These are phyloP conservation scores for Petrocephalus zakoni DNA, from an alignment of 2,113 vertebrate genomes.

Conservation along the genomic window DNA sequence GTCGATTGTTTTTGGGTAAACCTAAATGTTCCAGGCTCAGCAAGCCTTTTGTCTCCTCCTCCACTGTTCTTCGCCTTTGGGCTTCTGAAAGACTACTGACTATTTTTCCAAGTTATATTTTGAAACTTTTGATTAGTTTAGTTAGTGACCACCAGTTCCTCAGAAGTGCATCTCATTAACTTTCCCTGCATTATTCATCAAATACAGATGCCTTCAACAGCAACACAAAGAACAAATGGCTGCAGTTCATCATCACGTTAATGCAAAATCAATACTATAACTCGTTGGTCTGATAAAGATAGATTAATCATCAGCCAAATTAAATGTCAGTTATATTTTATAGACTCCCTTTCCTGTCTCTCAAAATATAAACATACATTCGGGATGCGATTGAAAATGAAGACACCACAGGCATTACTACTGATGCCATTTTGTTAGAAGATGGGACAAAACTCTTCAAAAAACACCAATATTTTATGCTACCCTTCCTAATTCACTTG, in stretches of 20 bases:
- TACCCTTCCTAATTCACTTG: neutral
- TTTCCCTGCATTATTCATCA: neutral
- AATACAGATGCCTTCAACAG: neutral
- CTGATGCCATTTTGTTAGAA: neutral
- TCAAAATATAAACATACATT: neutral
- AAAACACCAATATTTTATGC: neutral
- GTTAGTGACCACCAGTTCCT: neutral
- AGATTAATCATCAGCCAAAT: neutral
- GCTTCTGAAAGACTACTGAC: neutral
- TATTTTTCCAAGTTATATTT: conserved; percentile 1
- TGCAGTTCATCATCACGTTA: neutral
- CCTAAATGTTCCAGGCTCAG: neutral
- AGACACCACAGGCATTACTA: neutral
- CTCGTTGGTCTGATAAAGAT: neutral
- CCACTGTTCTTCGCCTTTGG: neutral
- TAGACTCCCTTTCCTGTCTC: neutral
- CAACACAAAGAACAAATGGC: neutral
- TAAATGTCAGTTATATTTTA: neutral
- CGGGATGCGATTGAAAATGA: neutral
- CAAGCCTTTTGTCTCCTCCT: neutral
- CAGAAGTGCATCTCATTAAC: neutral
- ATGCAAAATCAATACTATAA: conserved; percentile 13
- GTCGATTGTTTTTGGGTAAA: neutral
- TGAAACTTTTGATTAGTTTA: neutral
- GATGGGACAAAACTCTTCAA: neutral